Percentiles rank a stretch among this genome's conserved stretches.
Conservation (phyloP, 2,113 vertebrate genomes). For the Nipponia nippon region DNA sequence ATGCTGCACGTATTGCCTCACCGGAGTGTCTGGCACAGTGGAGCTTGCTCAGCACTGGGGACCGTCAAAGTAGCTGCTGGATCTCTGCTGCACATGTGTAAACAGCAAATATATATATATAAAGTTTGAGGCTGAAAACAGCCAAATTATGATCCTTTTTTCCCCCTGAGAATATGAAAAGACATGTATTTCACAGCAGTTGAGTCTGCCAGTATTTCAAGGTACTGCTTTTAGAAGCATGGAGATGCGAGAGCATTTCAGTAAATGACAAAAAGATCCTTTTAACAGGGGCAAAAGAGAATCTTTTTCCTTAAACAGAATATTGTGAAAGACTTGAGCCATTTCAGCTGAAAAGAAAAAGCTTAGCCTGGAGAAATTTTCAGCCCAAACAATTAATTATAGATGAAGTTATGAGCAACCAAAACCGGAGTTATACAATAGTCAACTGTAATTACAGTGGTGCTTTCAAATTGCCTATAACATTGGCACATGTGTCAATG, state of each 20-base stretch:
- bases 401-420: conserved; percentile 5
- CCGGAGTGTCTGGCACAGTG: background rate
- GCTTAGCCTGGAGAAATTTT: conserved; percentile 16
- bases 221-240: conserved; percentile 13
- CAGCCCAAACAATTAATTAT: conserved; percentile 37
- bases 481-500: background rate
- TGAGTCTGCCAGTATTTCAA: background rate
- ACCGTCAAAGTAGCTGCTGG: background rate
- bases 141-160: background rate
- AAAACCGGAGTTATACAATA: background rate
- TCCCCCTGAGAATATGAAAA: background rate
- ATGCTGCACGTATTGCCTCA: background rate
- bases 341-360: conserved; percentile 25
- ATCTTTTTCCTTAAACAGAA: background rate
- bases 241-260: background rate
- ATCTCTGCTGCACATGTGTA: background rate
- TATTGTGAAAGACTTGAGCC: background rate
- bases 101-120: background rate
- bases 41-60: background rate
- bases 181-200: background rate
- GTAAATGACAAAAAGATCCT: background rate
- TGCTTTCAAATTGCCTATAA: background rate
- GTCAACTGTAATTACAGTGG: background rate
- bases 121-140: background rate
- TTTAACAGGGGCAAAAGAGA: background rate